Evolutionary conservation across 2,797 vertebrate genomes (phyloP), one percentile per base, ranked within the genome.

Genomic region (Tenualosa ilisha): DNA sequence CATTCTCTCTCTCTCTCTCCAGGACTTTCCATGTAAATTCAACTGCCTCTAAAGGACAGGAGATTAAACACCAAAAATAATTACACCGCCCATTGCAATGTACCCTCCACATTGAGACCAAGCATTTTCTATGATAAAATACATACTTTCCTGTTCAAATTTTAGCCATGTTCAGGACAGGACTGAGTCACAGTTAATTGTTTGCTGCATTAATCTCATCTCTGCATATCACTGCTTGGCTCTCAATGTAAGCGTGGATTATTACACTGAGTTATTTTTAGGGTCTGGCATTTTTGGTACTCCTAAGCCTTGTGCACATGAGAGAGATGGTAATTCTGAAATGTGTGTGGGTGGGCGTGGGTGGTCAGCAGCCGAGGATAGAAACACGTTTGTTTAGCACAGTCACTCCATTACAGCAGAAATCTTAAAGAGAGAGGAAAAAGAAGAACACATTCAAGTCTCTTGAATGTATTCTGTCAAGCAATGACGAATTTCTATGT

Each of bases 151-250:
- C 31, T 79, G 72, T 20, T 79, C 15, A 6, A 46, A 43, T 46
- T 46, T 46, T 40, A 75, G 13, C 12, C 37, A 20, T 75, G 17
- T 5, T 40, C 8, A 75, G 17, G 68, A 40, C 37, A 75, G 40
- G 68, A 75, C 68, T 75, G 68, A 40, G 40, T 79, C 72, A 79
- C 72, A 43, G 17, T 46, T 79, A 75, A 37, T 43, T 75, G 31
- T 43, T 40, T 75, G 31, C 31, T 75, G 15, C 17, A 79, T 79
- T 43, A 79, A 46, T 79, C 72, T 79, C 72, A 43, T 79, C 40
- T 22, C 13, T 43, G 72, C 72, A 46, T 43, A 79, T 75, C 68
- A 40, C 68, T 79, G 72, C 40, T 9, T 79, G 72, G 37, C 15
- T 20, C 37, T 8, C 37, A 20, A 75, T 17, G 31, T 72, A 15